These are phyloP conservation scores for Lasioglossum pauxillum DNA, from an alignment of 2,888 invertebrate genomes.

Conservation along the genomic window DNA sequence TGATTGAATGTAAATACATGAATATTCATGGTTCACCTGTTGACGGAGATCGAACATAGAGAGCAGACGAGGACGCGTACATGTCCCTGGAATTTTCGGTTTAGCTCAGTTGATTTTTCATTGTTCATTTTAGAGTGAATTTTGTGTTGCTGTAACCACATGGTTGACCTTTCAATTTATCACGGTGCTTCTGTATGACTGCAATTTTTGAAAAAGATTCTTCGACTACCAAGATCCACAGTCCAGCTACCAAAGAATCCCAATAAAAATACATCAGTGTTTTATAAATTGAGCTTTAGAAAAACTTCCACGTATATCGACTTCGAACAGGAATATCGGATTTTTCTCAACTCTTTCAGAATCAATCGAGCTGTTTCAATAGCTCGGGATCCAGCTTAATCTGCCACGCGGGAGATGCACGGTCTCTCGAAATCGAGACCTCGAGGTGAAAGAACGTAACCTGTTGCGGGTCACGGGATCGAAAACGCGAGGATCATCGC, in stretches of 20 bases:
- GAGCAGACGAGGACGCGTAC: not conserved
- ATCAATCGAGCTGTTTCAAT: constrained; percentile 1
- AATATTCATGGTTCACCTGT: not conserved
- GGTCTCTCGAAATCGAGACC: constrained; percentile 1
- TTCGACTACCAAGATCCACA: not conserved
- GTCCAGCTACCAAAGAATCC: not conserved
- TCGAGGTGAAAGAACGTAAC: constrained; percentile 38
- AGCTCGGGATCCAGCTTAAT: not conserved
- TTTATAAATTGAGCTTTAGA: not conserved
- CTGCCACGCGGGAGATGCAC: not conserved
- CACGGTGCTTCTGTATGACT: not conserved
- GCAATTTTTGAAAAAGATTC: not conserved
- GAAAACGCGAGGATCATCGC: not conserved
- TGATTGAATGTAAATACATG: not conserved
- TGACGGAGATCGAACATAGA: not conserved
- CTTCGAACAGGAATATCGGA: not conserved
- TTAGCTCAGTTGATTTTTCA: not conserved
- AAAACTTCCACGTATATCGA: not conserved
- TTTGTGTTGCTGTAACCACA: not conserved
- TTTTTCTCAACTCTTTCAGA: not conserved
- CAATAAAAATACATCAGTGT: not conserved
- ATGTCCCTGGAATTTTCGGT: not conserved
- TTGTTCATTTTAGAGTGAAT: not conserved
- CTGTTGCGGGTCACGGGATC: constrained; percentile 44
- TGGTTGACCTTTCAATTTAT: not conserved